Evolutionary conservation across 2,888 invertebrate species (phyloP).

Genomic region (Cerastoderma edule): DNA sequence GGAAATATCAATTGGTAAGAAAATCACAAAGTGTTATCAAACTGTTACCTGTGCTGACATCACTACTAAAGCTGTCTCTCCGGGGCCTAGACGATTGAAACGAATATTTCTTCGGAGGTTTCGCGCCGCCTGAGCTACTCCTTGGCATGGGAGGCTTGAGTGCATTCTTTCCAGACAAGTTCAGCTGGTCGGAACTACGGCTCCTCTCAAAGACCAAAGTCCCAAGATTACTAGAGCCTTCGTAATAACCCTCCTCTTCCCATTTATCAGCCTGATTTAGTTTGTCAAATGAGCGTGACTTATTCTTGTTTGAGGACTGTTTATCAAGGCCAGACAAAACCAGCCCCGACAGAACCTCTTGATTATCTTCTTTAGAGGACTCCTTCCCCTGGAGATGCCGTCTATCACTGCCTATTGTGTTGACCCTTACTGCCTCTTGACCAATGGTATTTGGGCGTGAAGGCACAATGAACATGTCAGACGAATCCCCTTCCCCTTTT

Average conservation of each 20-base stretch:
- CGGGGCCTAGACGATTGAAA: constrained; percentile 65
- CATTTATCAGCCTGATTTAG: constrained; percentile 48
- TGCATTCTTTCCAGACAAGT: constrained; percentile 45
- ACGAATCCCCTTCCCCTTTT: constrained; percentile 31
- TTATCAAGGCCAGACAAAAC: constrained; percentile 7
- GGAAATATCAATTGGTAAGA: too few relatives aligned
- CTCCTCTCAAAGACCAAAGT: constrained; percentile 70
- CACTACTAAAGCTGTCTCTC: constrained; percentile 77
- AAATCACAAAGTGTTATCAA: too few relatives aligned
- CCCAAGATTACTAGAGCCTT: constrained; percentile 44
- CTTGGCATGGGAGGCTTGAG: constrained; percentile 51
- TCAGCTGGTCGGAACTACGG: constrained; percentile 55
- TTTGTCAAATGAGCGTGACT: constrained; percentile 52
- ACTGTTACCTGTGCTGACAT: constrained; percentile 61
- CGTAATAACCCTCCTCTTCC: constrained; percentile 50
- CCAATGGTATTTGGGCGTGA: constrained; percentile 59
- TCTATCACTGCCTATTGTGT: constrained; percentile 54
- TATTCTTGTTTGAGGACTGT: constrained; percentile 17
- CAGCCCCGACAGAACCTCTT: constrained; percentile 23
- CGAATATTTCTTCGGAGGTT: constrained; percentile 53
- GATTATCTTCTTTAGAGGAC: constrained; percentile 21
- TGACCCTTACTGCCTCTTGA: constrained; percentile 58
- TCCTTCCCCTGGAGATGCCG: constrained; percentile 39
- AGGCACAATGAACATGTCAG: constrained; percentile 57
- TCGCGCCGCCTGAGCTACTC: constrained; percentile 47